These are phyloP conservation scores for Eupelmus urozonus DNA, from an alignment of 2,888 invertebrate species.

Conservation along the genomic window DNA sequence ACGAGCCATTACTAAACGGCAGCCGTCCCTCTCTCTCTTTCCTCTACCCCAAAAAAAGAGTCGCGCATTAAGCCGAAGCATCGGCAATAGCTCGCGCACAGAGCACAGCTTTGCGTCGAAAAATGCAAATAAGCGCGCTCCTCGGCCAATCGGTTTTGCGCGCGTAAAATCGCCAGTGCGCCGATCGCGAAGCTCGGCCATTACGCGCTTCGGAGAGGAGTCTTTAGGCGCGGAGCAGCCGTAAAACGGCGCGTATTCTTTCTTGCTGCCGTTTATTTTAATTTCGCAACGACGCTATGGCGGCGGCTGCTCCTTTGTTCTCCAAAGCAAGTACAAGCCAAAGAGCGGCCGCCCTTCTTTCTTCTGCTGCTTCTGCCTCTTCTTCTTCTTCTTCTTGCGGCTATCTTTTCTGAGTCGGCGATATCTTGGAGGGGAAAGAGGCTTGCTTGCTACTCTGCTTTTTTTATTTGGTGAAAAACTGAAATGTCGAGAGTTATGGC, in stretches of 20 bases:
- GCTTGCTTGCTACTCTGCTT: neutral
- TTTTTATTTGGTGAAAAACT: neutral
- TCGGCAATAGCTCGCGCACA: neutral
- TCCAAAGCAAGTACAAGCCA: constrained; percentile 46
- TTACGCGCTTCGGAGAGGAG: constrained; percentile 44
- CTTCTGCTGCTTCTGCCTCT: neutral
- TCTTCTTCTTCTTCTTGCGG: neutral
- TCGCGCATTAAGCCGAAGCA: constrained; percentile 13
- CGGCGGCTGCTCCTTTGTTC: constrained; percentile 70
- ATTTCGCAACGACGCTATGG: constrained; percentile 68
- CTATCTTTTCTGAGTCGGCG: neutral
- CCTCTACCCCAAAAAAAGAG: neutral
- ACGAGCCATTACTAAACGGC: constrained; percentile 36
- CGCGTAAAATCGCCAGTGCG: constrained; percentile 57
- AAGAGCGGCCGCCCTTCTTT: neutral
- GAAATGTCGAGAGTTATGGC: too few relatives aligned
- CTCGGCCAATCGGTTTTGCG: constrained; percentile 59
- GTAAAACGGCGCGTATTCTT: constrained; percentile 62
- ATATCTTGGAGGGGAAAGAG: neutral
- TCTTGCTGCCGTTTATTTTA: constrained; percentile 75
- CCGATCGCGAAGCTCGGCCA: constrained; percentile 54
- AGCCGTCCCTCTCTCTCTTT: neutral
- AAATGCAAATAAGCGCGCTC: constrained; percentile 54
- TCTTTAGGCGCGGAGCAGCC: too few relatives aligned
- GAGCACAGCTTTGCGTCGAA: too few relatives aligned